Evolutionary conservation across 2,888 invertebrate genomes (phyloP), one percentile per base, ranked within the genome.

Genomic region (Parnassius orleans): DNA sequence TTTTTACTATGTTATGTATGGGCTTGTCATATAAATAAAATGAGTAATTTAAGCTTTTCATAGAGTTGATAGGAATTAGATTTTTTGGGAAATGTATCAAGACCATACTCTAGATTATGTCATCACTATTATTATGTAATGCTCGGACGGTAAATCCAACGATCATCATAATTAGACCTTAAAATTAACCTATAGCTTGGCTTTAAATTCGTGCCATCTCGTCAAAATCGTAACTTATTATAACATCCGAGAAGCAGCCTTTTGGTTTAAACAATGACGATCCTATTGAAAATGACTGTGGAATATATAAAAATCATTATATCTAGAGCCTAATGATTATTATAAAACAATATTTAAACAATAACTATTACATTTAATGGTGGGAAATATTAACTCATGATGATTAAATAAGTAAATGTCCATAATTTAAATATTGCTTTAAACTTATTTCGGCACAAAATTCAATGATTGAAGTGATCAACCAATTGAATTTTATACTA

Each of bases 71-170:
- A 84, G 81, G 82, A 84, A 81, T 73, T 79, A 76, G 72, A 76
- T 80, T 76, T 77, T 33, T 77, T 81, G 81, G 83, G 84, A 79
- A 79, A 77, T 79, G 78, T 81, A 76, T 84, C 79, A 84, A 87
- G 84, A 84, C 84, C 70, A 71, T 81, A 83, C 78, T 83, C 81
- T 84, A 84, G 74, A 82, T 79, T 80, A 82, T 81, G 84, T 86
- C 87, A 85, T 85, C 83, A 87, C 83, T 84, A 86, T 85, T 85
- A 87, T 84, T 84, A 87, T 84, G 86, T 88, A 80, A 86, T 84
- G 88, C 77, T 86, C 81, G 91, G 91, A 91, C 91, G 91, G 91
- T 89, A 84, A 77, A 91, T 89, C 91, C 89, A 90, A 87, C 85
- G 89, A 89, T 86, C 73, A 69, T 77, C 78, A 81, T 87, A 81